Evolutionary conservation across 2,797 vertebrate genomes (phyloP).

Genomic region (Eremophila alpestris): DNA sequence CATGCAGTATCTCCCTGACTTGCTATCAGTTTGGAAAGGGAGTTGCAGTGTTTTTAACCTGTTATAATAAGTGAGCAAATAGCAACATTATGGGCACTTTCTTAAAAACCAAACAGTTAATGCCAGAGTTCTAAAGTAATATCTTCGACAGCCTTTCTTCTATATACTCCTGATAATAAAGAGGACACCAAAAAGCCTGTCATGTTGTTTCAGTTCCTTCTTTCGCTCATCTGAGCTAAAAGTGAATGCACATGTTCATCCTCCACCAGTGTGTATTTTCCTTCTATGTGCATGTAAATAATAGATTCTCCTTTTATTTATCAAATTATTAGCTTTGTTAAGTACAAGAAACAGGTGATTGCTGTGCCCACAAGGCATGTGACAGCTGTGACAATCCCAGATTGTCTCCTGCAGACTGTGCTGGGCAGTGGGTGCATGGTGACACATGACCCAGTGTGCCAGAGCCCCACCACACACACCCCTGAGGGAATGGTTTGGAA

Average conservation of each 20-base stretch:
- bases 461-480: background rate
- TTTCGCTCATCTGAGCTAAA: background rate
- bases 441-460: background rate
- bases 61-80: background rate
- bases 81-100: background rate
- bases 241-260: background rate
- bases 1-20: background rate
- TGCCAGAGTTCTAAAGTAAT: background rate
- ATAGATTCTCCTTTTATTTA: background rate
- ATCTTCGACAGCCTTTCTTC: background rate
- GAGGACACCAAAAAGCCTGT: background rate
- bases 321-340: background rate
- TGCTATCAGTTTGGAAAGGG: background rate
- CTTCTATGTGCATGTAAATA: background rate
- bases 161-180: background rate
- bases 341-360: background rate
- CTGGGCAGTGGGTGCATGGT: background rate
- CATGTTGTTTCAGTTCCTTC: background rate
- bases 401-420: background rate
- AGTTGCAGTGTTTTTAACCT: background rate
- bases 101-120: background rate
- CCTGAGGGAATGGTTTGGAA: background rate
- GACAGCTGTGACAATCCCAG: background rate
- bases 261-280: background rate
- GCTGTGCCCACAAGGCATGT: background rate